Conservation (phyloP, 1,140 invertebrate genomes). For the Zaprionus gabonicus region DNA sequence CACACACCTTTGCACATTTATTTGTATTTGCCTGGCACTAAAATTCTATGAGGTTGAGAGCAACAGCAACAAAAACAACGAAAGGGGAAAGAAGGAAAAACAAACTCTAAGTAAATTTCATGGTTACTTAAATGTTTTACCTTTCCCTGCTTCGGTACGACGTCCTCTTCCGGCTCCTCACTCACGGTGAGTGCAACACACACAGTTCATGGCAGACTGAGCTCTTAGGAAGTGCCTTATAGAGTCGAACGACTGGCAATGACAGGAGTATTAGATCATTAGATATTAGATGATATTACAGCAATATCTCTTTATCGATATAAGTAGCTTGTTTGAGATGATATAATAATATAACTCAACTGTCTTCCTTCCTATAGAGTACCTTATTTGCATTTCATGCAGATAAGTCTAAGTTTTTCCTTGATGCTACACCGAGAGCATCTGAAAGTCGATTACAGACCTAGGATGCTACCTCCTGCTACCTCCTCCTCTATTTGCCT, state of each 20-base stretch:
- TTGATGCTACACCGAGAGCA: background rate
- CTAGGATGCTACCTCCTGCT: background rate
- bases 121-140: slow-evolving; percentile 63
- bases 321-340: background rate
- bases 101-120: slow-evolving; percentile 64
- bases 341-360: background rate
- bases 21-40: slow-evolving; percentile 64
- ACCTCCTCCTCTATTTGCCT: background rate
- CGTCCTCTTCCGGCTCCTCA: background rate
- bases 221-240: background rate
- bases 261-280: background rate
- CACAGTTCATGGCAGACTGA: background rate
- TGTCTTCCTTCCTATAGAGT: background rate
- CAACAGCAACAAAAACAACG: slow-evolving; percentile 21
- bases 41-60: slow-evolving; percentile 46
- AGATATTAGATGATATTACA: background rate
- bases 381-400: background rate
- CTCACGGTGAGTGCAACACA: background rate
- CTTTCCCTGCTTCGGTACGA: slow-evolving; percentile 12
- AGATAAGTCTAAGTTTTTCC: background rate
- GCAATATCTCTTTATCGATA: background rate
- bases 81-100: slow-evolving; percentile 10
- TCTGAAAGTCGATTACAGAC: slow-evolving; percentile 1
- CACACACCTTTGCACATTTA: slow-evolving; percentile 48
- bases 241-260: background rate